A percentile compares a stretch with the other conserved stretches of the same genome.
phyloP scores from a whole-genome alignment of 2,888 invertebrate species.

The Nomada flava region DNA sequence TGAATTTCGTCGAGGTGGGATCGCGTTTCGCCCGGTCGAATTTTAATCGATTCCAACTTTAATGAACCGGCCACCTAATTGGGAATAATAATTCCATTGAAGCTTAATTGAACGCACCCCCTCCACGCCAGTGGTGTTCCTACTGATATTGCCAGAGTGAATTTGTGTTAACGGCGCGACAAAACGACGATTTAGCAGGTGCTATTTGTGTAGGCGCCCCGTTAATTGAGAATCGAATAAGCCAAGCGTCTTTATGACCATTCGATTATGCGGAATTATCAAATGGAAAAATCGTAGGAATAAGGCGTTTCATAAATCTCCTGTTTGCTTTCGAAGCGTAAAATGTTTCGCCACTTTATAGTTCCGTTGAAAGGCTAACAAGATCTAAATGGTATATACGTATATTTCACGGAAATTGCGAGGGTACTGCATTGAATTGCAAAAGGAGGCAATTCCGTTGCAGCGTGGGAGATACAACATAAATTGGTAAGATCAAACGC shows the following conservation, averaged over 20 bases:
- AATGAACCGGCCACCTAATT: constrained; percentile 46
- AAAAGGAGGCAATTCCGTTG: not conserved
- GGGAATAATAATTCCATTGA: constrained; percentile 58
- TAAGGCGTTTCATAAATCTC: too few relatives aligned
- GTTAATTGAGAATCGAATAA: constrained; percentile 8
- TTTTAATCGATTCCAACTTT: constrained; percentile 51
- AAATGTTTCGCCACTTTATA: too few relatives aligned
- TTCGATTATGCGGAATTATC: not conserved
- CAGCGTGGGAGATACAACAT: not conserved
- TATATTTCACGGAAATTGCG: not conserved
- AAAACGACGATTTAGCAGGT: constrained; percentile 38
- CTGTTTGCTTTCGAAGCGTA: too few relatives aligned
- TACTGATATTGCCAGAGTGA: constrained; percentile 31
- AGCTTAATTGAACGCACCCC: constrained; percentile 44
- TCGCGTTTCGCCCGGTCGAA: constrained; percentile 29
- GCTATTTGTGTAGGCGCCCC: constrained; percentile 11
- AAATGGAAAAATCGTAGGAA: not conserved
- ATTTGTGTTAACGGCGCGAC: constrained; percentile 57
- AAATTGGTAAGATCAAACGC: not conserved
- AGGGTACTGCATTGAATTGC: not conserved
- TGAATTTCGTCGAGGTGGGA: constrained; percentile 11
- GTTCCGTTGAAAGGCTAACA: not conserved
- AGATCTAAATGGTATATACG: too few relatives aligned
- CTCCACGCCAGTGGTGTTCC: not conserved
- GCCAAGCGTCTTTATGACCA: not conserved